These are phyloP conservation scores for Adrianichthys oophorus DNA, from an alignment of 2,797 vertebrate genomes.

Conservation along the genomic window DNA sequence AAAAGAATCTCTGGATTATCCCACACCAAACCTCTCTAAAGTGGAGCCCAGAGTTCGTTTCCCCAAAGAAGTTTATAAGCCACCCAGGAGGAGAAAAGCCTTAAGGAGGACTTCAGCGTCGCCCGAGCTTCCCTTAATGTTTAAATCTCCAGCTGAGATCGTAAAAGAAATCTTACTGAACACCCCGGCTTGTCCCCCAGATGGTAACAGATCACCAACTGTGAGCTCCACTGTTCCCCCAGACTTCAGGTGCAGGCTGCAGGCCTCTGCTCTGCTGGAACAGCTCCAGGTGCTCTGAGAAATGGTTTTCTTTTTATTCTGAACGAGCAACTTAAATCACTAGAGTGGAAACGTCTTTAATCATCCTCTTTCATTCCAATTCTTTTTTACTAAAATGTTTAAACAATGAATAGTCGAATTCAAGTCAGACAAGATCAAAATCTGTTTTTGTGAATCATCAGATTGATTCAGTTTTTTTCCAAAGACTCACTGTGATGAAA, in stretches of 20 bases:
- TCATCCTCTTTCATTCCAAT: neutral
- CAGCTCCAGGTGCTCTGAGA: constrained; percentile 86
- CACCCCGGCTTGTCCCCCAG: constrained; percentile 49
- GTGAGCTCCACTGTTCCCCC: constrained; percentile 67
- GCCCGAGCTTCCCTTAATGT: constrained; percentile 61
- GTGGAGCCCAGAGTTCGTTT: constrained; percentile 85
- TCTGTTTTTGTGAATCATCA: no score
- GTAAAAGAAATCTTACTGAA: constrained; percentile 86
- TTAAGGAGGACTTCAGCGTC: constrained; percentile 22
- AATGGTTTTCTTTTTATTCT: neutral
- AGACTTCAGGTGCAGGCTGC: constrained; percentile 81
- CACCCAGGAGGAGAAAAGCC: constrained; percentile 77
- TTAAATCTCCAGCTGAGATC: constrained; percentile 90
- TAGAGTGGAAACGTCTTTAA: neutral
- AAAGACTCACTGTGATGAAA: no score
- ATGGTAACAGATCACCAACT: neutral
- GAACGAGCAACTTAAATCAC: neutral
- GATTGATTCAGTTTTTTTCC: no score
- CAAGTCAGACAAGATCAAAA: no score
- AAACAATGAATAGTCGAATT: neutral
- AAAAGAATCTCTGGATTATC: constrained; percentile 77
- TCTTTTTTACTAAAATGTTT: neutral
- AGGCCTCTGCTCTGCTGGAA: constrained; percentile 84
- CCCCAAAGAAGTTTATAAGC: constrained; percentile 83
- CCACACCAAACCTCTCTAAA: constrained; percentile 88